Evolutionary conservation across 2,113 vertebrate genomes (phyloP), one percentile per base, ranked within the genome.

Genomic region (Axis porcinus): DNA sequence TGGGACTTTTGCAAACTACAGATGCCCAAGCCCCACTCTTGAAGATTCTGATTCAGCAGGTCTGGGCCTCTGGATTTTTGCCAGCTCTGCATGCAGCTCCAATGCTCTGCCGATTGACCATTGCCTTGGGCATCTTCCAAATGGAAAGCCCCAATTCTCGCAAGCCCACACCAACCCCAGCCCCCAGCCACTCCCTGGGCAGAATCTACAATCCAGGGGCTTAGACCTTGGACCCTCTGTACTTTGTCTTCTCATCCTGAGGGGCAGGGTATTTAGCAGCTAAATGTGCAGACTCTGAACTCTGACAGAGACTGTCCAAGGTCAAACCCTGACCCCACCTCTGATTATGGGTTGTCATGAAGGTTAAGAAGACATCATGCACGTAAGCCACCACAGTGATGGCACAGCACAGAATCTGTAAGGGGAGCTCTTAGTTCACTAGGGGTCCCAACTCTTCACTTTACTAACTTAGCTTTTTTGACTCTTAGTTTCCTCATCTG

Each of bases 51-150:
- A 82, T 36, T 54, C 33, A 54, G 11, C 33, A 36, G 11, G 33
- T 54, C 79, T 82, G 19, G 30, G 19, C 50, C 79, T 54, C 47
- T 82, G 33, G 50, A 82, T n/a, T 14, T 82, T n/a, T 36, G 79
- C 33, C 52, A 83, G 52, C 21, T 55, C n/a, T 55, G n/a, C 7
- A 9, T 55, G 33, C 52, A 27, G 81, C 4, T 8, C 21, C 52
- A 55, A 0, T 55, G 33, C n/a, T 8, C 52, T 55, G 52, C 81
- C 6, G 0, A 7, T 3, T 55, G 52, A 83, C 81, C 33, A n/a
- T 36, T 36, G 50, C 50, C 81, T 83, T 55, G 21, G n/a, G 33
- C 33, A 55, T 55, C 81, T 83, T 83, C 81, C 81, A 25, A 36
- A 36, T 5, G 21, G 52, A 83, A 83, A 83, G n/a, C 23, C 21